Evolutionary conservation across 1,140 invertebrate genomes (phyloP), one percentile per base, ranked within the genome.

Genomic region (Ctenoplectra terminalis): DNA sequence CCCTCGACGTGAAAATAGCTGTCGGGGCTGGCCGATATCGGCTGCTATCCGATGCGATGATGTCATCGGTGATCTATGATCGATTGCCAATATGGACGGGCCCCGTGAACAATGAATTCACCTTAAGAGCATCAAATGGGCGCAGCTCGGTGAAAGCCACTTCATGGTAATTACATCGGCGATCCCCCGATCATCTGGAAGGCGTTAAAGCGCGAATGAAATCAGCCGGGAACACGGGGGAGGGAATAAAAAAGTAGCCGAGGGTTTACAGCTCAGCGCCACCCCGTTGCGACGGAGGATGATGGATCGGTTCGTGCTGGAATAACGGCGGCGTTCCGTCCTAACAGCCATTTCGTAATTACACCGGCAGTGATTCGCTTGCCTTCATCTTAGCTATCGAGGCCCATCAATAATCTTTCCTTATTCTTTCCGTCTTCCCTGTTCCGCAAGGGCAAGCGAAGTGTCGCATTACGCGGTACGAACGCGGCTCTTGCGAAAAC

Each of bases 281-380:
- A 71, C 58, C 85, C 81, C 76, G 84, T 85, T 76, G 78, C 80
- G 82, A 88, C 78, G 87, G 87, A 90, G 88, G 89, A 92, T 92
- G 91, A 92, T 92, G 88, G 91, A 93, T 92, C 86, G 90, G 79
- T 87, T 82, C 81, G 85, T 75, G 80, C 87, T 83, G 85, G 87
- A 90, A 89, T 91, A 91, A 90, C 85, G 74, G 80, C 79, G 63
- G 72, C 67, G 63, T 71, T 75, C 81, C 86, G 76, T 90, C 58
- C 78, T 89, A 89, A 89, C 88, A 89, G 92, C 91, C 92, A 93
- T 93, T 93, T 93, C 90, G 91, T 92, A 93, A 93, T 93, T 93
- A 93, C 89, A 90, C 89, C 86, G 89, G 86, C 90, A 91, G 90
- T 90, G 91, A 92, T 93, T 92, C 90, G 87, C 88, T 90, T 89